These are phyloP conservation scores for Mobula hypostoma DNA, from an alignment of 2,113 vertebrate species.

Conservation along the genomic window DNA sequence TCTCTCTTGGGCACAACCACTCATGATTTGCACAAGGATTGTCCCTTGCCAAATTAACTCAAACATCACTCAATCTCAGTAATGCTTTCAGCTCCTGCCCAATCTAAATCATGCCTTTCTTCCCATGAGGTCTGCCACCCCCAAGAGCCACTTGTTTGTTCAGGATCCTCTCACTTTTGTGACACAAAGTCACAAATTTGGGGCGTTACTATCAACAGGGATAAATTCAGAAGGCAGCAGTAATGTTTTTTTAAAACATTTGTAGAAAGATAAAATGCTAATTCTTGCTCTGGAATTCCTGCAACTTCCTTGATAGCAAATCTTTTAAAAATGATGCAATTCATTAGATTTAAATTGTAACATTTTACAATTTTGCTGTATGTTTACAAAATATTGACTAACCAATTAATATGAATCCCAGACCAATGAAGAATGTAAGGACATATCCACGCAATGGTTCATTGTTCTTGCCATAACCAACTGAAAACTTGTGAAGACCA, in stretches of 20 bases:
- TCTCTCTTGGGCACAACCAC: no score
- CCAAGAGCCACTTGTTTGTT: not conserved
- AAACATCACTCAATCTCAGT: not conserved
- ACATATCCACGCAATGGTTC: constrained; percentile 92
- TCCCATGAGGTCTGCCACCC: no score
- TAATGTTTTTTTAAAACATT: not conserved
- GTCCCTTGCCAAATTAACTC: no score
- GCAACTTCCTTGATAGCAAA: not conserved
- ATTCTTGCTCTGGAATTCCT: not conserved
- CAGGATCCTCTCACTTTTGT: not conserved
- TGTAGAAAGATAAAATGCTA: not conserved
- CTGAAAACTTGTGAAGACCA: constrained; percentile 81
- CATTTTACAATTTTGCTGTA: not conserved
- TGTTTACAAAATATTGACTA: constrained; percentile 46
- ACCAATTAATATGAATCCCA: constrained; percentile 97
- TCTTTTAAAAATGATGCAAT: not conserved
- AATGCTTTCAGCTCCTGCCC: not conserved
- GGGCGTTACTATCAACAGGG: not conserved
- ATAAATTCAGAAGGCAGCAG: not conserved
- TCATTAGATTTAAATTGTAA: not conserved
- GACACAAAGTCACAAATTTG: not conserved
- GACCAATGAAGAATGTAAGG: constrained; percentile 85
- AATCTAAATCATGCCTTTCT: not conserved
- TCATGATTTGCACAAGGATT: no score
- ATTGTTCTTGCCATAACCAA: constrained; percentile 96